These are phyloP conservation scores for Nemotelus pantherinus DNA, from an alignment of 2,888 invertebrate genomes.

Conservation along the genomic window DNA sequence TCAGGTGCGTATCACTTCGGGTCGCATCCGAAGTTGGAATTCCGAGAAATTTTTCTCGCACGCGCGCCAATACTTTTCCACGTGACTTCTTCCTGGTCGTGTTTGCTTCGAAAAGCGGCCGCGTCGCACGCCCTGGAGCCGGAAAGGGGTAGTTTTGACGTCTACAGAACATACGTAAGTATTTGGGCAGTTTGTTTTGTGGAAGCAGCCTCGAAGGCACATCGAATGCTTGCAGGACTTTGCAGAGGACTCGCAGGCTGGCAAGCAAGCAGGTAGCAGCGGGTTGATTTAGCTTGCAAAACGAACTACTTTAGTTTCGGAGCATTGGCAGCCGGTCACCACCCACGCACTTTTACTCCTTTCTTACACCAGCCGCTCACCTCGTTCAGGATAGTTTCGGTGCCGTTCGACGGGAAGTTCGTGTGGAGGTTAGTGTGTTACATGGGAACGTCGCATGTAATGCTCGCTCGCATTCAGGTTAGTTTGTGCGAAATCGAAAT, in stretches of 20 bases:
- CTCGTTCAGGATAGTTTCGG: constrained; percentile 22
- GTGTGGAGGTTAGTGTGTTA: constrained; percentile 45
- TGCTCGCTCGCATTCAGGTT: constrained; percentile 41
- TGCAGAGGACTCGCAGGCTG: constrained; percentile 1
- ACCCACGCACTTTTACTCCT: constrained; percentile 1
- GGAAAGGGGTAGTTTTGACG: constrained; percentile 2
- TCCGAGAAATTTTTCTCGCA: constrained; percentile 51
- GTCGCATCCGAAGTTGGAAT: background rate
- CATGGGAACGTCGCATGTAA: constrained; percentile 45
- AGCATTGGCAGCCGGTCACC: constrained; percentile 1
- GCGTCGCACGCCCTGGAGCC: background rate
- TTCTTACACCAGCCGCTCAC: background rate
- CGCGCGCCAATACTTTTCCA: constrained; percentile 54
- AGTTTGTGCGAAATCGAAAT: constrained; percentile 49
- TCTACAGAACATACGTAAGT: background rate
- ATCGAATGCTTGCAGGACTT: constrained; percentile 2
- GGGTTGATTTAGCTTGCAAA: background rate
- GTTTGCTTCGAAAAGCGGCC: constrained; percentile 47
- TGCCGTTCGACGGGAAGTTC: constrained; percentile 19
- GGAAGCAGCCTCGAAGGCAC: background rate
- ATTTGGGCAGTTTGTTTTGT: background rate
- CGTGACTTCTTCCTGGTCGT: constrained; percentile 53
- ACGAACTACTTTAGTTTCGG: background rate
- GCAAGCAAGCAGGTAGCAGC: constrained; percentile 3
- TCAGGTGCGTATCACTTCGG: constrained; percentile 39